Base-by-base conservation (phyloP, 2,797 vertebrate genomes). In the Martes flavigula region DNA sequence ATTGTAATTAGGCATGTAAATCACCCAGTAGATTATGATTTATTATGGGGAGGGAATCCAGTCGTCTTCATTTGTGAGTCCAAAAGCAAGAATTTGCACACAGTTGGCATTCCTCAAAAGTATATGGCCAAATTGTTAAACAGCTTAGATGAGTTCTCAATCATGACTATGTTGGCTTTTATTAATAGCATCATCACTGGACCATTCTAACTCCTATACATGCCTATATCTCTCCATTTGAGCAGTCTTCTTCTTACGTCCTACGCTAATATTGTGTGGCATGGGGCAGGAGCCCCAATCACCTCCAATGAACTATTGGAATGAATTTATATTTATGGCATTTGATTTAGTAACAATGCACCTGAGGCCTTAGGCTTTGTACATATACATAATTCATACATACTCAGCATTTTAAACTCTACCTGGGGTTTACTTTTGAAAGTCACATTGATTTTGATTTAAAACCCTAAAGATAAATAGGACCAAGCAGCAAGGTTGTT, bases 381-480 rank as follows among this genome's bases (percentile, higher is more conserved):
- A 62, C 3, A 13, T 17, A 90, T 94, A 79, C 77, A 96, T 96
- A 92, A 97, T 98, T 98, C 94, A 97, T 78, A 81, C 62, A 18
- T 85, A 96, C 75, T 97, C 96, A 96, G 72, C 96, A 97, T 95
- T 97, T 97, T 96, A 94, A 97, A 95, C 77, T 85, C 89, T 81
- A 94, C 64, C 43, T 46, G 32, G 90, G 66, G 51, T 95, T 97
- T 97, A 75, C 81, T 97, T 92, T 95, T 35, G 94, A 94, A 97
- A 97, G 90, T 90, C 92, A 83, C 85, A 94, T 97, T 97, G 95
- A 97, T 97, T 96, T 97, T 97, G 58, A 97, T 96, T 96, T 97
- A 96, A 96, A 97, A 85, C 51, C 32, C 78, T 81, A 90, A 95
- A 96, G 54, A 95, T 87, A 97, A 90, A 60, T 54, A 90, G 72